Evolutionary conservation across 2,888 invertebrate genomes (phyloP), one percentile per base, ranked within the genome.

Genomic region (Cyrtodaria siliqua): DNA sequence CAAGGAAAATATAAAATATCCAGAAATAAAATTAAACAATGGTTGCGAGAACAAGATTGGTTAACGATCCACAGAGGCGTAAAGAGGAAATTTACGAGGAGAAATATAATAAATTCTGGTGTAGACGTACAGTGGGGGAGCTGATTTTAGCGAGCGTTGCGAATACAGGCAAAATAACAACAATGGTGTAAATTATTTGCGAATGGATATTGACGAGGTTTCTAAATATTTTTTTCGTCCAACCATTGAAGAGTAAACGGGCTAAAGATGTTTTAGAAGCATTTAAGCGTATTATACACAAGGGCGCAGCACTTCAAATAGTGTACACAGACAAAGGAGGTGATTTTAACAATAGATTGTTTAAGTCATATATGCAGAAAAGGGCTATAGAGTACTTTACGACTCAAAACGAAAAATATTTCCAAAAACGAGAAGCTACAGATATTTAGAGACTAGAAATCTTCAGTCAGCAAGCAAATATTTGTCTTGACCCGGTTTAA

Each of bases 61-160:
- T 63, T 53, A 3, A 44, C 44, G n/a, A 6, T 44, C 16, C 44
- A 44, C 44, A 6, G 20, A 9, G 44, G 16, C 16, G 33, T 47
- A 23, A 56, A 56, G 44, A 55, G 64, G 33, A 55, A 64, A 29
- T 55, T 53, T 24, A 42, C 14, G 20, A 64, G 56, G 24, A 27
- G 66, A 24, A 44, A 49, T 29, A 57, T 47, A n/a, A 44, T 66
- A 2, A 52, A 38, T 9, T 57, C 56, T 14, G 57, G 49, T 3
- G 57, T 57, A 4, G 56, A 66, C 16, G 29, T 27, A n/a, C 56
- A 66, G 23, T 66, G 66, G 66, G 66, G n/a, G 23, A 20, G 29
- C 29, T 1, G 66, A 66, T 20, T 20, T n/a, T 66, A 27, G 66
- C 66, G 1, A 27, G 27, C 24, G 66, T 66, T 29, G n/a, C 20